Base-by-base conservation (phyloP, 1,140 invertebrate genomes). In the Bilobella aurantiaca region DNA sequence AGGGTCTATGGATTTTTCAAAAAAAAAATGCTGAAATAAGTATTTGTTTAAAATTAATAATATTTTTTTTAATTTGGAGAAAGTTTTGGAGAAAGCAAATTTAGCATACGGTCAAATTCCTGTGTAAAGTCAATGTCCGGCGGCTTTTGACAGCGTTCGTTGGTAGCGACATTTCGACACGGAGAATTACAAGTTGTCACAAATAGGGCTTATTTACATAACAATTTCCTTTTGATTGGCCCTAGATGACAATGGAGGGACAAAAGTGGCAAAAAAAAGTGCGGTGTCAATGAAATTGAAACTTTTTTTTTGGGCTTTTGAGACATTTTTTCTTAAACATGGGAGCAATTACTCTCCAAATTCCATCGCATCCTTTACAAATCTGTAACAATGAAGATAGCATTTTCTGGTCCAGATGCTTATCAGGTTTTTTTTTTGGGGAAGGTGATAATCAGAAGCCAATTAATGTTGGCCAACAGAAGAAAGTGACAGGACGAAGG, bases 281-380 rank as follows among this genome's bases (percentile, higher is more conserved):
- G 12, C 23, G 49, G 25, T 53, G 49, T 53, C 49, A 53, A 53
- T 5, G 49, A 53, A 53, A 53, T 53, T 53, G 49, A 53, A 42
- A 42, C 23, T 53, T 53, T 12, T 5, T 53, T 53, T 53, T 53
- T 53, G 23, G 23, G 14, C 49, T 14, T 23, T 3, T 23, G 5
- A 23, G 49, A 53, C 3, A 5, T 23, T 23, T 16, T 53, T 53
- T 12, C 49, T 23, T 16, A 16, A 12, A n/a, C 37, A 42, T 8
- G 37, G n/a, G n/a, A n/a, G n/a, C n/a, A n/a, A n/a, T n/a, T n/a
- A n/a, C n/a, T n/a, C n/a, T 42, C n/a, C 37, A n/a, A n/a, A 42
- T 42, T 42, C 37, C 8, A 12, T 12, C 8, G 8, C 37, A 8
- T 42, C 37, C 8, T 42, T 42, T 42, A 8, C 37, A 42, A 12